These are phyloP conservation scores for Toxotes jaculatrix DNA, from an alignment of 2,113 vertebrate species.

Conservation along the genomic window DNA sequence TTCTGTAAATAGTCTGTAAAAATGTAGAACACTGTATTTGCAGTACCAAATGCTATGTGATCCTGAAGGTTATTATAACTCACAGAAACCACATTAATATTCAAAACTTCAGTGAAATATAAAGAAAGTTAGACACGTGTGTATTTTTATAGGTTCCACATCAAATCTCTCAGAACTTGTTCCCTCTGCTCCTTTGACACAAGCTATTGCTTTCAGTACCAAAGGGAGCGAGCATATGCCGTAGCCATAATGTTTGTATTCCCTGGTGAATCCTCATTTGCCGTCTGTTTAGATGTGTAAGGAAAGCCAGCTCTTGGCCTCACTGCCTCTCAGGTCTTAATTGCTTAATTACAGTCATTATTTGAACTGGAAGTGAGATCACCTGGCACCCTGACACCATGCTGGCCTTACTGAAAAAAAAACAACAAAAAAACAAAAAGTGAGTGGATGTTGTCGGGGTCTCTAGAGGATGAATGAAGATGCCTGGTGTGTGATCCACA, in stretches of 20 bases:
- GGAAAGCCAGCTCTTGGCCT: constrained; percentile 61
- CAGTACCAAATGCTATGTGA: background rate
- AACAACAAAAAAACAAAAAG: constrained; percentile 39
- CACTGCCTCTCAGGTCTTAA: constrained; percentile 72
- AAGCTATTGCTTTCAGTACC: constrained; percentile 52
- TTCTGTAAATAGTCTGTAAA: constrained; percentile 60
- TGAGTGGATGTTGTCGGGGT: constrained; percentile 41
- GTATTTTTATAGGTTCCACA: background rate
- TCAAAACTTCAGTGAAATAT: background rate
- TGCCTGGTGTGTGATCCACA: constrained; percentile 59
- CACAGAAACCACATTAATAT: background rate
- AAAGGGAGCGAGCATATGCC: constrained; percentile 68
- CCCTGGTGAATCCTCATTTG: constrained; percentile 76
- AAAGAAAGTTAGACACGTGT: background rate
- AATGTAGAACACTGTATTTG: background rate
- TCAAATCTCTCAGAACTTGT: background rate
- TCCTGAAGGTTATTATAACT: background rate
- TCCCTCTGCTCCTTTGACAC: constrained; percentile 44
- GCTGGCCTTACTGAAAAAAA: constrained; percentile 46
- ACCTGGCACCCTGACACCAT: constrained; percentile 64
- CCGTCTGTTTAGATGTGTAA: constrained; percentile 66
- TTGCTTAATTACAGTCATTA: constrained; percentile 83
- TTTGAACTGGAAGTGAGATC: constrained; percentile 73
- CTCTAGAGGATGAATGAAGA: constrained; percentile 70
- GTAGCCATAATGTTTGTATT: constrained; percentile 58